Evolutionary conservation across 2,797 vertebrate genomes (phyloP).

Genomic region (Sparidentex hasta): DNA sequence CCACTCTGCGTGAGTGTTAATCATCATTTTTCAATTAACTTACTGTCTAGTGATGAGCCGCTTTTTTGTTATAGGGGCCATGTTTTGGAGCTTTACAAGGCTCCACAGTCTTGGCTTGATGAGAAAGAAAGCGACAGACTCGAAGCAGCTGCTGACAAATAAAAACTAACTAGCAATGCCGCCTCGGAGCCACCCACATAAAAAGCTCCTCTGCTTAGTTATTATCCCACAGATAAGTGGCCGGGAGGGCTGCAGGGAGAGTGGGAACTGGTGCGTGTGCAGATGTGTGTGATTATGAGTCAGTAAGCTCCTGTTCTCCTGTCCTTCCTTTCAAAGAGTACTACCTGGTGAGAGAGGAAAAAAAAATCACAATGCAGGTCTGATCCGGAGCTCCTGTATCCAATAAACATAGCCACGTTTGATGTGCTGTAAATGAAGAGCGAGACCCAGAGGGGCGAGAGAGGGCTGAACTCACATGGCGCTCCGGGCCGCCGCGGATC

Average conservation of each 20-base stretch:
- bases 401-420: constrained; percentile 75
- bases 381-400: constrained; percentile 67
- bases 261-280: constrained; percentile 25
- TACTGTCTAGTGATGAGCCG: not conserved
- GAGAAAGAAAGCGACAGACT: constrained; percentile 56
- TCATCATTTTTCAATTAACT: constrained; percentile 23
- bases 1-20: constrained; percentile 15
- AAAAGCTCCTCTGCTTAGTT: constrained; percentile 62
- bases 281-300: constrained; percentile 65
- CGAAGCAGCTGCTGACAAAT: constrained; percentile 65
- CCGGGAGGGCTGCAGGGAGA: constrained; percentile 51
- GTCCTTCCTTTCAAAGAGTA: constrained; percentile 55
- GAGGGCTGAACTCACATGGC: constrained; percentile 58
- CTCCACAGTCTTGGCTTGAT: constrained; percentile 25
- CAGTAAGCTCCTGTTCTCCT: constrained; percentile 15
- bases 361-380: constrained; percentile 49
- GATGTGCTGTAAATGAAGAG: constrained; percentile 75
- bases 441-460: constrained; percentile 65
- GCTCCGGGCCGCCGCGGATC: constrained; percentile 49
- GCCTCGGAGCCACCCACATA: constrained; percentile 65
- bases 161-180: constrained; percentile 72
- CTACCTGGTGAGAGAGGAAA: constrained; percentile 59
- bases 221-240: constrained; percentile 61
- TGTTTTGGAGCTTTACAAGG: constrained; percentile 42
- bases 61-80: not conserved